Conservation (phyloP, 2,113 vertebrate species). For the Zeus faber region DNA sequence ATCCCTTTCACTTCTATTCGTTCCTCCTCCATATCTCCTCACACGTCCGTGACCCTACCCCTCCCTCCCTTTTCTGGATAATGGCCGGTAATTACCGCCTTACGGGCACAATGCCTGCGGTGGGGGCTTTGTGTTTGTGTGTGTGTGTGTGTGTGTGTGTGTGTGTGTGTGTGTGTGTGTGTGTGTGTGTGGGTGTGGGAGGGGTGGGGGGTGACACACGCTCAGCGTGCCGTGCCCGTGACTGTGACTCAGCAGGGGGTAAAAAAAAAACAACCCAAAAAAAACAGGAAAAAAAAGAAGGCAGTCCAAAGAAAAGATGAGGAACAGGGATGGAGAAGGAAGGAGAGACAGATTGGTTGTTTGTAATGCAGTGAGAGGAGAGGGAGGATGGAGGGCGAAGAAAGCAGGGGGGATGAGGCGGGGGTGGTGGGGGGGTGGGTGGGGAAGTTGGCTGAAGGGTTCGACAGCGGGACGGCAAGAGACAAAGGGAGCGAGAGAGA, state of each 20-base stretch:
- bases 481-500: too few species aligned
- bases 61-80: slow-evolving; percentile 17
- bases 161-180: slow-evolving; percentile 27
- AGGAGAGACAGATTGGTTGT: slow-evolving; percentile 1
- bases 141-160: slow-evolving; percentile 22
- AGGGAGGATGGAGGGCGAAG: not conserved
- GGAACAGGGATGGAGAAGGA: slow-evolving; percentile 22
- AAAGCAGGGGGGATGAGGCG: not conserved
- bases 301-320: slow-evolving; percentile 13
- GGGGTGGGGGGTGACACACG: slow-evolving; percentile 39
- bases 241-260: slow-evolving; percentile 44
- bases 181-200: slow-evolving; percentile 21
- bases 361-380: not conserved
- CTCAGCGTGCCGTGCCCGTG: slow-evolving; percentile 44
- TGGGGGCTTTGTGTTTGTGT: too few species aligned
- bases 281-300: slow-evolving; percentile 2
- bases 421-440: too few species aligned
- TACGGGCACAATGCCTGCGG: slow-evolving; percentile 48
- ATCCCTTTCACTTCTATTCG: slow-evolving; percentile 1
- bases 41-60: slow-evolving; percentile 6
- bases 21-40: slow-evolving; percentile 16
- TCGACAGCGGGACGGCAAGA: too few species aligned
- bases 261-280: slow-evolving; percentile 21
- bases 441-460: too few species aligned
- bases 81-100: slow-evolving; percentile 59